Percentiles rank a stretch among this genome's conserved stretches.
phyloP scores from a whole-genome alignment of 2,113 vertebrate genomes.

The Apus apus region DNA sequence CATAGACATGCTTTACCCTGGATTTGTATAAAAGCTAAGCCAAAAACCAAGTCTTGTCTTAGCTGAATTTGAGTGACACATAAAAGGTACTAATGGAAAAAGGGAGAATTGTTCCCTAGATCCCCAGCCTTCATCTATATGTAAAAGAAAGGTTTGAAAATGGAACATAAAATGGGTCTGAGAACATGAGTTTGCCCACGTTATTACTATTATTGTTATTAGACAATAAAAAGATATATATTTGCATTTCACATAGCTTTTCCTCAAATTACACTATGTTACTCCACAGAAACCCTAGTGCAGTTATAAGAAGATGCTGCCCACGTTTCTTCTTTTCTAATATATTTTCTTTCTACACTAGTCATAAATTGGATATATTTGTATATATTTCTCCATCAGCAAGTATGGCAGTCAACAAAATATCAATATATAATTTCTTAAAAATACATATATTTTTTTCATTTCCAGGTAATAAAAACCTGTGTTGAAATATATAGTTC shows the following conservation, averaged over 20 bases:
- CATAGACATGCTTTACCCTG: not conserved
- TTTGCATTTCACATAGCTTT: not conserved
- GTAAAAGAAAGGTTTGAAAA: not conserved
- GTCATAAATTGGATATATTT: not conserved
- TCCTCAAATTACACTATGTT: not conserved
- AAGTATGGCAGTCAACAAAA: not conserved
- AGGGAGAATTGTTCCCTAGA: not conserved
- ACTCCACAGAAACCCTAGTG: not conserved
- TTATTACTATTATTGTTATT: not conserved
- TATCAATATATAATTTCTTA: not conserved
- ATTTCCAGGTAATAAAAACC: not conserved
- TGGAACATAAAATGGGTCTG: not conserved
- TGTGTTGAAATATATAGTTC: not conserved
- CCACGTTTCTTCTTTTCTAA: not conserved
- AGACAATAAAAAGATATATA: not conserved
- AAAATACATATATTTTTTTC: not conserved
- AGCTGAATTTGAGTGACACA: not conserved
- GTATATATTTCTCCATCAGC: not conserved
- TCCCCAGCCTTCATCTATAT: not conserved
- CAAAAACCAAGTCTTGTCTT: not conserved
- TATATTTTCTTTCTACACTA: not conserved
- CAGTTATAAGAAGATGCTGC: not conserved
- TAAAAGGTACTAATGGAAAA: not conserved
- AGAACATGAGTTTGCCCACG: not conserved
- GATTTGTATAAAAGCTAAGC: not conserved